Percentiles rank a stretch among this genome's conserved stretches.
Evolutionary conservation across 2,797 vertebrate genomes (phyloP).

Genomic region (Pseudochirops cupreus): DNA sequence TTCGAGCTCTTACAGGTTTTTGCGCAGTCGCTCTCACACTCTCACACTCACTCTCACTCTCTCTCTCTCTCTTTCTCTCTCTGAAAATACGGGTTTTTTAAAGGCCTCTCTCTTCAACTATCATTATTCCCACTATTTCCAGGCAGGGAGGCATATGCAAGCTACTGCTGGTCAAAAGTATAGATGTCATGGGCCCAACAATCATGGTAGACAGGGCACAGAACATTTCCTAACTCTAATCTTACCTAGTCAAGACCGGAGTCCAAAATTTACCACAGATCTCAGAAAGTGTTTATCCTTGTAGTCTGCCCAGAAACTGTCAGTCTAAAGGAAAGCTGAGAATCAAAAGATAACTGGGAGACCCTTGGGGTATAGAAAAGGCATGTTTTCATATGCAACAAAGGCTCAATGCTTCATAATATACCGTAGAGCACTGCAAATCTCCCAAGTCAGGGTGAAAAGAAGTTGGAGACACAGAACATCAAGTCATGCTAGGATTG

Average conservation of each 20-base stretch:
- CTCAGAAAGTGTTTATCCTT: not conserved
- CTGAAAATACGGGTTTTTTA: not conserved
- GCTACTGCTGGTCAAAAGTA: not conserved
- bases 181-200: slow-evolving; percentile 6
- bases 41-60: not conserved
- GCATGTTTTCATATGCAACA: slow-evolving; percentile 41
- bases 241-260: slow-evolving; percentile 19
- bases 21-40: not conserved
- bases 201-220: slow-evolving; percentile 19
- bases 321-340: slow-evolving; percentile 37
- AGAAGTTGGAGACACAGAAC: slow-evolving; percentile 20
- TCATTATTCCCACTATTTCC: slow-evolving; percentile 28
- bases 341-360: slow-evolving; percentile 27
- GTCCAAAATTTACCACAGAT: slow-evolving; percentile 15
- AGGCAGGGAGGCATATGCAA: slow-evolving; percentile 2
- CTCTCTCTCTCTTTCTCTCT: not conserved
- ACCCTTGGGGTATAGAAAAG: slow-evolving; percentile 31
- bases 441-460: slow-evolving; percentile 18
- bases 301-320: slow-evolving; percentile 40
- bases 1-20: slow-evolving; percentile 28
- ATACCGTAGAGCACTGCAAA: slow-evolving; percentile 1
- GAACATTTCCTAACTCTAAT: slow-evolving; percentile 7
- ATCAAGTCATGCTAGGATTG: slow-evolving; percentile 38
- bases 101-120: not conserved
- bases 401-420: slow-evolving; percentile 20